Evolutionary conservation across 1,140 invertebrate genomes (phyloP).

Genomic region (Caenorhabditis briggsae): DNA sequence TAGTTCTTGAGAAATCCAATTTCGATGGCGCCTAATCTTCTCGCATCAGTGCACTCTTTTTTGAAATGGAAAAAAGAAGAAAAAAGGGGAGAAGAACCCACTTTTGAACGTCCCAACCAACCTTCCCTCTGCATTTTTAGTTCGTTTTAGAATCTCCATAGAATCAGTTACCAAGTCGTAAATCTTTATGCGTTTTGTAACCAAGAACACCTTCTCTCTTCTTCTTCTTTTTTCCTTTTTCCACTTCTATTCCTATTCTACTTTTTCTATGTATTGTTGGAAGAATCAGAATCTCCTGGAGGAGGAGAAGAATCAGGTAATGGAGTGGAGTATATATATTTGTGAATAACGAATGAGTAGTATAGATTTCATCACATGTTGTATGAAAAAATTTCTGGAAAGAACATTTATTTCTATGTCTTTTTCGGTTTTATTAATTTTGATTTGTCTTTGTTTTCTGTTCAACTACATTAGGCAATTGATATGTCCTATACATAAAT

Average conservation of each 20-base stretch:
- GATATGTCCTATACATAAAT: neutral
- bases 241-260: neutral
- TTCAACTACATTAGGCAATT: neutral
- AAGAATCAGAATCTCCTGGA: neutral
- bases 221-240: neutral
- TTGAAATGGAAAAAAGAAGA: neutral
- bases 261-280: neutral
- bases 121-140: neutral
- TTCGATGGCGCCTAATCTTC: constrained; percentile 45
- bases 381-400: too few relatives aligned
- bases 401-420: too few relatives aligned
- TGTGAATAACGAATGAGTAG: neutral
- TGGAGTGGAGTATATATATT: neutral
- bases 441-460: too few relatives aligned
- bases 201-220: neutral
- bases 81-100: neutral
- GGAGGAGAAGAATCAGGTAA: constrained; percentile 19
- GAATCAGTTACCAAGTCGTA: constrained; percentile 40
- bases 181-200: constrained; percentile 45
- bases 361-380: too few relatives aligned
- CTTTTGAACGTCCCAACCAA: constrained; percentile 35
- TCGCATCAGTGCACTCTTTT: constrained; percentile 45
- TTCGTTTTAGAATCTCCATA: neutral
- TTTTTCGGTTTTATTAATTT: too few relatives aligned
- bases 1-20: constrained; percentile 53